Conservation (phyloP, 2,113 vertebrate genomes). For the Gymnorhina tibicen region DNA sequence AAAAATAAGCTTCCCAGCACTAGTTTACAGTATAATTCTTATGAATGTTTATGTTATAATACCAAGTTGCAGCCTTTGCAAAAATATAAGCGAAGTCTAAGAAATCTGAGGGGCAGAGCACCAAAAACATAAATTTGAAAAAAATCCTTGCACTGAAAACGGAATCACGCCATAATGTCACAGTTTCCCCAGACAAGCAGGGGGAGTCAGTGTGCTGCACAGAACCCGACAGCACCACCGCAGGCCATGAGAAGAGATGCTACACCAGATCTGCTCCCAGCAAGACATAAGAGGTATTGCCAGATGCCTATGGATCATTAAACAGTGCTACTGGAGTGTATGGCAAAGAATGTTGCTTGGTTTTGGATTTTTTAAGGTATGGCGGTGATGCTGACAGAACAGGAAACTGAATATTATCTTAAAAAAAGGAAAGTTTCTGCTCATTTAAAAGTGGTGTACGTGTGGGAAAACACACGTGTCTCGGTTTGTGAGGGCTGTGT, state of each 20-base stretch:
- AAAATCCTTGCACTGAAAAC: neutral
- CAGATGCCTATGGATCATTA: neutral
- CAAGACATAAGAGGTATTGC: neutral
- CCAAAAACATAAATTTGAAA: neutral
- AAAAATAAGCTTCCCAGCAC: neutral
- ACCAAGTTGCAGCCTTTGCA: neutral
- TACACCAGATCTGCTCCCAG: neutral
- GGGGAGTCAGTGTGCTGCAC: neutral
- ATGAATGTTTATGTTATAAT: neutral
- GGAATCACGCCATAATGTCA: neutral
- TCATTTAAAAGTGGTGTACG: neutral
- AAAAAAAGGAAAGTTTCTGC: neutral
- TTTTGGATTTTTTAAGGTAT: neutral
- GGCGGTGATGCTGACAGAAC: neutral
- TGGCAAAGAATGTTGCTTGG: neutral
- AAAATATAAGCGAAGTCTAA: neutral
- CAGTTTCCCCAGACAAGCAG: neutral
- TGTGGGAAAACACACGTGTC: neutral
- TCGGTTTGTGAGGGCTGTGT: neutral
- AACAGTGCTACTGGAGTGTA: neutral
- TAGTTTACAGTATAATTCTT: neutral
- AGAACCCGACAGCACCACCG: neutral
- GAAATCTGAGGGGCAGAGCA: neutral
- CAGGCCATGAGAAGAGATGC: neutral
- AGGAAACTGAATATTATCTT: neutral